Percentiles rank a stretch among this genome's conserved stretches.
Evolutionary conservation across 1,140 invertebrate genomes (phyloP).

Genomic region (Leptonema lineaticorne): DNA sequence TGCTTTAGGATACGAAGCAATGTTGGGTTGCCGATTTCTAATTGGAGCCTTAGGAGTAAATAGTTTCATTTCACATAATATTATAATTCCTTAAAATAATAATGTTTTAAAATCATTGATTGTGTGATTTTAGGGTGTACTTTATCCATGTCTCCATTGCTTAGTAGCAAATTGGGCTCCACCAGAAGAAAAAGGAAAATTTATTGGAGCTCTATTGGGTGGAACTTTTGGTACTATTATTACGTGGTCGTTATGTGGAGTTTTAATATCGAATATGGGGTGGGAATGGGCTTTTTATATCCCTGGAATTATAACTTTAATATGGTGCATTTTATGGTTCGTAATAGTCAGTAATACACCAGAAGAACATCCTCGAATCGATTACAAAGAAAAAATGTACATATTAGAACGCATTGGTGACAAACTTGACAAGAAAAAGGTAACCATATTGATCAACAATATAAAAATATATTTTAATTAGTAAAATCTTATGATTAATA

Average conservation of each 20-base stretch:
- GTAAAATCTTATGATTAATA: background rate
- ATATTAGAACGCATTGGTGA: constrained; percentile 66
- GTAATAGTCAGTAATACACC: constrained; percentile 71
- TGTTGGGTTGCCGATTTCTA: constrained; percentile 64
- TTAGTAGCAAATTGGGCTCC: constrained; percentile 74
- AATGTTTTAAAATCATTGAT: background rate
- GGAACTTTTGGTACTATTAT: constrained; percentile 77
- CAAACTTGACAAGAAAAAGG: constrained; percentile 53
- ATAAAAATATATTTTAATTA: background rate
- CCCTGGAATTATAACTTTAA: constrained; percentile 62
- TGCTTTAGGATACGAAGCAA: constrained; percentile 59
- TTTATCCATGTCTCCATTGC: constrained; percentile 71
- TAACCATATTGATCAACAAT: constrained; percentile 31
- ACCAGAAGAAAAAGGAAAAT: constrained; percentile 75
- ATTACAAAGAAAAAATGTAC: constrained; percentile 71
- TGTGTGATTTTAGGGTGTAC: constrained; percentile 59
- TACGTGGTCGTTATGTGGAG: constrained; percentile 69
- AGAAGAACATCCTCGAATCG: constrained; percentile 72
- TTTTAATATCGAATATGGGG: constrained; percentile 63
- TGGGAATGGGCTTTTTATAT: constrained; percentile 76
- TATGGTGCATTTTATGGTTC: constrained; percentile 67
- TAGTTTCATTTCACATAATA: too few species aligned
- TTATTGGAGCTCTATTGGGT: constrained; percentile 71
- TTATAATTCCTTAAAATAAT: background rate
- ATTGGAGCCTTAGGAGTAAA: constrained; percentile 68